Base-by-base conservation (phyloP, 1,140 invertebrate genomes). In the Gryon sp. region DNA sequence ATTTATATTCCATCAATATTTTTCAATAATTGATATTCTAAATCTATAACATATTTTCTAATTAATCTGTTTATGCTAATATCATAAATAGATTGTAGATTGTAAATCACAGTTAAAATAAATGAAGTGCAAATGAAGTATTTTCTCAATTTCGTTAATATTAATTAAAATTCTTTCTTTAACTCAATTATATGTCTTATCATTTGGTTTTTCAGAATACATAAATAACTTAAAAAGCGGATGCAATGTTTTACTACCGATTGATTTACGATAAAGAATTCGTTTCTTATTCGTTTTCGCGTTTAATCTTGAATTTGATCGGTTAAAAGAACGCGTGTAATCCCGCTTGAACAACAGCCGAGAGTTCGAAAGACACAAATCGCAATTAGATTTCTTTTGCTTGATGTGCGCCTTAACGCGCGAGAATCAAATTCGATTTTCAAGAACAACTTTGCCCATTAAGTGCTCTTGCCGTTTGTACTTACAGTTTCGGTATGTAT, bases 401-500 rank as follows among this genome's bases (percentile, higher is more conserved):
- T 9, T 45, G 19, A 48, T 18, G 36, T 28, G 16, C 12, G 16
- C 40, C n/a, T 32, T 32, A 28, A 41, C 69, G 38, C 7, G 46
- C 28, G 41, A 68, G 32, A 75, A 62, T 75, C 53, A 55, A 75
- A 68, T 57, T 75, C 55, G 48, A 60, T 68, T 66, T 74, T 74
- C 70, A 34, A 22, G 38, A 69, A 69, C 57, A 76, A 76, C 73
- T 76, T 76, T 76, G 18, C 24, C 65, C 46, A 69, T 76, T 76
- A 76, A 69, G 43, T 32, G 57, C 16, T 69, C 55, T 48, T 76
- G 55, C 57, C 62, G 50, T 63, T 69, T 76, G 73, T 69, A 63
- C 73, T 69, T 63, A 76, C 73, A 69, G 73, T 76, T 69, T 63
- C 63, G 59, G 62, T 41, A 73, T 69, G 55, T 76, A 76, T 69